A percentile compares a stretch with the other conserved stretches of the same genome.
These are phyloP conservation scores for Microcebus griseorufus DNA, from an alignment of 2,113 vertebrate species.

Conservation along the genomic window DNA sequence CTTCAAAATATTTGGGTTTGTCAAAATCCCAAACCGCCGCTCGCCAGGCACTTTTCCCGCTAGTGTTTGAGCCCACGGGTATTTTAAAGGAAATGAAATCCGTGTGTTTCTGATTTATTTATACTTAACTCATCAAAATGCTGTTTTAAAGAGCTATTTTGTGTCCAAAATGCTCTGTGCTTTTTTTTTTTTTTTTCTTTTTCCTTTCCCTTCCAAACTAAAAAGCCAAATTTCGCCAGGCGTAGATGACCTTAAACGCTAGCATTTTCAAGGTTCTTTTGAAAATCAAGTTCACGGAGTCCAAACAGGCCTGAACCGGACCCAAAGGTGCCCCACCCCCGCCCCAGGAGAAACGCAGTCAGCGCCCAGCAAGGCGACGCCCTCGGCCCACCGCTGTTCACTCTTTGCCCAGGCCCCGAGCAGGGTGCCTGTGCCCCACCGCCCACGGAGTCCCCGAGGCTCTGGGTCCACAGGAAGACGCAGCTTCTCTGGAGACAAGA, in stretches of 20 bases:
- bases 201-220: conserved; percentile 52
- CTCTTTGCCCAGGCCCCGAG: background rate
- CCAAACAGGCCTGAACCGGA: background rate
- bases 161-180: conserved; percentile 76
- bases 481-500: background rate
- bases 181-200: background rate
- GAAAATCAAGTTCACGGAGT: conserved; percentile 28
- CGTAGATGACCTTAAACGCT: conserved; percentile 57
- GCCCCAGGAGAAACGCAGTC: too few species aligned
- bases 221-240: conserved; percentile 68
- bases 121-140: conserved; percentile 83
- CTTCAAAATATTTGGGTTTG: conserved; percentile 80
- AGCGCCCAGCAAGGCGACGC: fast-evolving
- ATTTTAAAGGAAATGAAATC: conserved; percentile 81
- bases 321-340: background rate
- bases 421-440: too few species aligned
- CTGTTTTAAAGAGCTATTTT: conserved; percentile 78
- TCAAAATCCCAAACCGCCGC: conserved; percentile 75
- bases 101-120: conserved; percentile 84
- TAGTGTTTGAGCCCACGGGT: conserved; percentile 77
- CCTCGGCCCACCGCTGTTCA: fast-evolving
- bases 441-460: fast-evolving
- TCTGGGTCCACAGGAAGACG: background rate
- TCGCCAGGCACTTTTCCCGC: conserved; percentile 76
- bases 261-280: conserved; percentile 37